phyloP scores from a whole-genome alignment of 2,113 vertebrate genomes.

The Calonectris borealis region DNA sequence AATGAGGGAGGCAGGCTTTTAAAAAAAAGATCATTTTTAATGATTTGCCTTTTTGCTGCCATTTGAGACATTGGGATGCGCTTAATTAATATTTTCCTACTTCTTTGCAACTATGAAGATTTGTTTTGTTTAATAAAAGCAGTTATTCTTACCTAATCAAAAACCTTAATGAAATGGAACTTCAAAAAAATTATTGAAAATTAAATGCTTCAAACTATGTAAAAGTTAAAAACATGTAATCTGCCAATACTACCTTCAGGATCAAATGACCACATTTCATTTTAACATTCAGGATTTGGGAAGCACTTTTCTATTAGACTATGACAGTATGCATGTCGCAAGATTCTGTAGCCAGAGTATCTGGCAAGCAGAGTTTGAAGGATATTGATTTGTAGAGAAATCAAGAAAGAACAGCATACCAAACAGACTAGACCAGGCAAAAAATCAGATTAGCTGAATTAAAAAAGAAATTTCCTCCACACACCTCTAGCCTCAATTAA shows the following conservation, averaged over 20 bases:
- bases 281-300: not conserved
- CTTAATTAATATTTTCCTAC: not conserved
- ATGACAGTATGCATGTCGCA: not conserved
- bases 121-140: not conserved
- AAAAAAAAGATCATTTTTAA: not conserved
- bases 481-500: slow-evolving; percentile 17
- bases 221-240: not conserved
- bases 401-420: not conserved
- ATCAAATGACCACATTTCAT: not conserved
- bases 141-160: not conserved
- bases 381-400: not conserved
- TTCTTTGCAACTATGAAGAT: not conserved
- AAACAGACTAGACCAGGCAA: not conserved
- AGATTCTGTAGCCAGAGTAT: not conserved
- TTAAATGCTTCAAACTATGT: not conserved
- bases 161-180: not conserved
- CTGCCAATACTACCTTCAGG: not conserved
- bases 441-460: not conserved
- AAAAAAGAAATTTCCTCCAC: not conserved
- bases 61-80: not conserved
- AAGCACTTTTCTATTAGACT: not conserved
- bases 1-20: not conserved
- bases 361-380: not conserved
- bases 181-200: not conserved
- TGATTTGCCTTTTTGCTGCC: not conserved